A percentile compares a stretch with the other conserved stretches of the same genome.
Evolutionary conservation across 2,797 vertebrate species (phyloP).

Genomic region (Tolypeutes matacus): DNA sequence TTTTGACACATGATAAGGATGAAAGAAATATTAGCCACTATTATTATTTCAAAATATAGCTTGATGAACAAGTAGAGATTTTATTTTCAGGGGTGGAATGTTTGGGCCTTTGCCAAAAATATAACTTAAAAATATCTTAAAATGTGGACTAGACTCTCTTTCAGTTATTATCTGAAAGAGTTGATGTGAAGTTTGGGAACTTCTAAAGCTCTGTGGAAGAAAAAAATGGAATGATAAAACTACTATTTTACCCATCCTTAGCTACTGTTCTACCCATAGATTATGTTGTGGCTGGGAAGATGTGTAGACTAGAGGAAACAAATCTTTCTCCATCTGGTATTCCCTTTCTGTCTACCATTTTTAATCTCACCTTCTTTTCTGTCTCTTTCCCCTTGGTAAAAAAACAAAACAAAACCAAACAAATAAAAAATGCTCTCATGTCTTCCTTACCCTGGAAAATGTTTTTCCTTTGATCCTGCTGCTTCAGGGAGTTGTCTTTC

Average conservation of each 20-base stretch:
- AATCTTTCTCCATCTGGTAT: neutral
- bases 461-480: neutral
- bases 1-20: neutral
- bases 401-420: neutral
- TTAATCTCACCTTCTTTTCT: neutral
- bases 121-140: neutral
- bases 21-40: neutral
- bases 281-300: neutral
- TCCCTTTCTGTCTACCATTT: neutral
- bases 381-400: neutral
- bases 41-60: neutral
- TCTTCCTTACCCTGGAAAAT: neutral
- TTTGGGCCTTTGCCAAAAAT: constrained; percentile 17
- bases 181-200: neutral
- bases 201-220: neutral
- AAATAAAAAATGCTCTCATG: too few species aligned
- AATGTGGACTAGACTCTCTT: neutral
- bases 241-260: neutral
- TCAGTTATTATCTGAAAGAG: neutral
- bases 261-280: neutral
- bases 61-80: neutral
- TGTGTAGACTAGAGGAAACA: neutral
- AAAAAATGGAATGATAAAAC: constrained; percentile 17
- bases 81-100: neutral
- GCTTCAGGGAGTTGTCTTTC: neutral